Percentiles rank a stretch among this genome's conserved stretches.
These are phyloP conservation scores for Psittacara wagleri DNA, from an alignment of 2,113 vertebrate genomes.

Conservation along the genomic window DNA sequence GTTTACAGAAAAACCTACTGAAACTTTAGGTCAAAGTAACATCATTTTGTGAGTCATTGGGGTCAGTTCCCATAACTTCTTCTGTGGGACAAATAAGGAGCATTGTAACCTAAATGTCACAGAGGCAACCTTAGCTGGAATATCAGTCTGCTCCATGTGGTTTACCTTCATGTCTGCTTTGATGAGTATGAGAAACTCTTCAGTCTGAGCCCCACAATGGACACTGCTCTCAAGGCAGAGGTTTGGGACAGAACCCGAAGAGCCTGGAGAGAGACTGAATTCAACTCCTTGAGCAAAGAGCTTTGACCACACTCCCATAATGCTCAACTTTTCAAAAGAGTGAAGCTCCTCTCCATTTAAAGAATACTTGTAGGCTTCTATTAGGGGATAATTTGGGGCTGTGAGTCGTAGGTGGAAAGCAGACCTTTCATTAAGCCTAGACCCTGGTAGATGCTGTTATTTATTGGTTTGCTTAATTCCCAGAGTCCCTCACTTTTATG, in stretches of 20 bases:
- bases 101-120: not conserved
- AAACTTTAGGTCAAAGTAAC: not conserved
- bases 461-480: not conserved
- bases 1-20: not conserved
- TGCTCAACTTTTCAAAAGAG: not conserved
- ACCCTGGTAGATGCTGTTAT: not conserved
- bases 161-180: not conserved
- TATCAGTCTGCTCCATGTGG: not conserved
- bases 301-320: not conserved
- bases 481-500: not conserved
- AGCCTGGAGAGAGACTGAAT: not conserved
- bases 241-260: not conserved
- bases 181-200: not conserved
- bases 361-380: not conserved
- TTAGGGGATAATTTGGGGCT: not conserved
- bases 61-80: not conserved
- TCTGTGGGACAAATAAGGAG: fast-evolving
- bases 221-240: not conserved
- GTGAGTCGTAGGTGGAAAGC: not conserved
- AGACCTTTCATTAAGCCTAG: not conserved
- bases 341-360: not conserved
- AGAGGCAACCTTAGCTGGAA: not conserved
- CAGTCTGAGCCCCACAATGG: not conserved
- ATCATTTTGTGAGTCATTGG: not conserved
- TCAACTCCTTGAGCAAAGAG: not conserved